These are phyloP conservation scores for Lithosia quadra DNA, from an alignment of 2,888 invertebrate genomes.

Conservation along the genomic window DNA sequence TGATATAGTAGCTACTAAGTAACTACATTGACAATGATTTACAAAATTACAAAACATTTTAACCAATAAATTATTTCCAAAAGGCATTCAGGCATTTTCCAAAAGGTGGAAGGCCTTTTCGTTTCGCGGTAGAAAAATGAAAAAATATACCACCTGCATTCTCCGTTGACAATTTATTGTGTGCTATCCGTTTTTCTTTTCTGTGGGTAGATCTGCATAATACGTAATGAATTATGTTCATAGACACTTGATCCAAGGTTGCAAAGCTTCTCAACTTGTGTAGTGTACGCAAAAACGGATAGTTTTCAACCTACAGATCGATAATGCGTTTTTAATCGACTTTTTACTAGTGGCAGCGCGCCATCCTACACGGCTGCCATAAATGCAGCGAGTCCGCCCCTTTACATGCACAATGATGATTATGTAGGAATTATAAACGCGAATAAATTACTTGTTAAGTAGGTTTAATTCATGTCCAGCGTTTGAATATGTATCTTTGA, in stretches of 20 bases:
- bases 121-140: background rate
- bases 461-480: constrained; percentile 31
- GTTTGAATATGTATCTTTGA: background rate
- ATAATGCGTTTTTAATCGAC: constrained; percentile 65
- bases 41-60: too few relatives aligned
- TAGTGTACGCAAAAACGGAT: constrained; percentile 25
- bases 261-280: background rate
- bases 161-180: background rate
- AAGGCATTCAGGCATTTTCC: too few relatives aligned
- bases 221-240: background rate
- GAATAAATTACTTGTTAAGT: constrained; percentile 47
- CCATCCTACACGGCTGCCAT: constrained; percentile 17
- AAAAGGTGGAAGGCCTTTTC: too few relatives aligned
- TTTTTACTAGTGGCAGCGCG: constrained; percentile 42
- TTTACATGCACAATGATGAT: constrained; percentile 36
- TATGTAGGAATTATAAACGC: background rate
- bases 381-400: constrained; percentile 31
- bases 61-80: too few relatives aligned
- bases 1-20: too few relatives aligned
- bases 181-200: background rate
- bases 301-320: constrained; percentile 51
- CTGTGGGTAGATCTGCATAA: too few relatives aligned
- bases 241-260: background rate
- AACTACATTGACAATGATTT: too few relatives aligned
- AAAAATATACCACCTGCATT: background rate